Conservation (phyloP, 2,113 vertebrate genomes). For the Haemorhous mexicanus region DNA sequence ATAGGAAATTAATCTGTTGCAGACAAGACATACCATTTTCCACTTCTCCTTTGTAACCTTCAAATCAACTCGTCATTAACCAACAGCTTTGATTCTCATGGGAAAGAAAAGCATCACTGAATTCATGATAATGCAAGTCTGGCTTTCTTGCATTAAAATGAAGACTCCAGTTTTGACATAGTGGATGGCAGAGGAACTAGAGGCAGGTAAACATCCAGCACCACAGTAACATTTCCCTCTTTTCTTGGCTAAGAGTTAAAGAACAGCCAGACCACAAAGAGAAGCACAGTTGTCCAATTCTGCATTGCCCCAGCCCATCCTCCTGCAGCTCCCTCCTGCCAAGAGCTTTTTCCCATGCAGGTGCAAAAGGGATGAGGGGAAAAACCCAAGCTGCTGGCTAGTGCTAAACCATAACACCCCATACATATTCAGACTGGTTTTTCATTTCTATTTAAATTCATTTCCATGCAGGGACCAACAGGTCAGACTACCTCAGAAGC, state of each 20-base stretch:
- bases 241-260: background rate
- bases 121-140: background rate
- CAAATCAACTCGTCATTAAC: conserved; percentile 8
- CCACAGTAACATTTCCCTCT: background rate
- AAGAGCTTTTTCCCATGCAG: background rate
- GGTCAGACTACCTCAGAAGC: background rate
- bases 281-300: background rate
- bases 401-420: background rate
- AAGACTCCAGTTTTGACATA: background rate
- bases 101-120: background rate
- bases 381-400: background rate
- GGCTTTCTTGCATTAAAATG: background rate
- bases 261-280: background rate
- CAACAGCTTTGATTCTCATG: background rate
- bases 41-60: conserved; percentile 39
- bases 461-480: background rate
- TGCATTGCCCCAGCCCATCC: rapidly evolving
- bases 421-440: background rate
- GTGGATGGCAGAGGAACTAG: background rate
- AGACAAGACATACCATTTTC: conserved; percentile 37
- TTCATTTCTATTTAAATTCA: background rate
- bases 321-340: background rate
- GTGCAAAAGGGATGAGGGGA: background rate
- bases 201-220: background rate
- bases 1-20: conserved; percentile 32